Evolutionary conservation across 2,113 vertebrate genomes (phyloP), one percentile per base, ranked within the genome.

Genomic region (Lates calcarifer): DNA sequence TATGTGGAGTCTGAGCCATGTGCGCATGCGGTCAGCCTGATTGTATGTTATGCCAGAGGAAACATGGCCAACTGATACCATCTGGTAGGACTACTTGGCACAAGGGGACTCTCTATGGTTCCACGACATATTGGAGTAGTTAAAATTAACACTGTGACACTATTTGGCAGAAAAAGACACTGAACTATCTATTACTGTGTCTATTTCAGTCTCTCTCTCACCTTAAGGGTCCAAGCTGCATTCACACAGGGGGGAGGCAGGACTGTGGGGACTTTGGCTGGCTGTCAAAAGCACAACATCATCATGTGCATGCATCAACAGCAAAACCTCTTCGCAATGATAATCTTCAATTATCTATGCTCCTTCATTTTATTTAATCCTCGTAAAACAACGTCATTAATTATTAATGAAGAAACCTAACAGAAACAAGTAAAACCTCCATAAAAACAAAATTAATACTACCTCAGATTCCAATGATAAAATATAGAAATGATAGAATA

Each of bases 131-230:
- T 94, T 95, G 94, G 90, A 92, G 93, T 90, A 93, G 94, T 94
- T 96, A 94, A 95, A 94, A 95, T 96, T 94, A 96, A 95, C 94
- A 93, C 91, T 84, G 90, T 93, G 94, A 95, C 94, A 95, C 95
- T 80, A 87, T 94, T 94, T 94, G 94, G 94, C 93, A 92, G 82
- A 76, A 91, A 90, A 75, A 82, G 83, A 89, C 89, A 76, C 80
- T 76, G 80, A 92, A 87, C 85, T 76, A 88, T 91, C 86, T 84
- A 93, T 87, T 81, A 85, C 74, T 79, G 80, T 70, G 66, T 87
- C 93, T 90, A 90, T 93, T 93, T 93, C 80, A 79, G 91, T 79
- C 68, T 24, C 58, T 51, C 72, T 55, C 58, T 70, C 79, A 70
- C 82, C 80, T 90, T 77, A 56, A 72, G 58, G 74, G 51, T 55